Percentiles rank a stretch among this genome's conserved stretches.
These are phyloP conservation scores for Drosophila mimetica DNA, from an alignment of 2,888 invertebrate genomes.

Conservation along the genomic window DNA sequence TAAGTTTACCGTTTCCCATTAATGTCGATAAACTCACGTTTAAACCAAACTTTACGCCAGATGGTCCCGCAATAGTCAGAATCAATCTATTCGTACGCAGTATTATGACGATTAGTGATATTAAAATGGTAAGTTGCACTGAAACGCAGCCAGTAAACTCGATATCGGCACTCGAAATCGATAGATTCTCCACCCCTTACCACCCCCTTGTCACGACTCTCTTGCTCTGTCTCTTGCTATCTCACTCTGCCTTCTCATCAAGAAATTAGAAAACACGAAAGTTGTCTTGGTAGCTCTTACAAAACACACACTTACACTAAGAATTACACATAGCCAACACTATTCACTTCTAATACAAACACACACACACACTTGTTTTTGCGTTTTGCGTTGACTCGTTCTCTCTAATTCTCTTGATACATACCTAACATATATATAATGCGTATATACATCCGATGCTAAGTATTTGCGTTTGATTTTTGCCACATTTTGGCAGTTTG, in stretches of 20 bases:
- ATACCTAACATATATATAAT: conserved; percentile 17
- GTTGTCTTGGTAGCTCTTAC: conserved; percentile 30
- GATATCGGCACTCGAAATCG: conserved; percentile 21
- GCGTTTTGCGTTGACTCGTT: conserved; percentile 37
- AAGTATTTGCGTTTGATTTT: conserved; percentile 43
- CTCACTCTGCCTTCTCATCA: conserved; percentile 32
- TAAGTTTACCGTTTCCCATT: conserved; percentile 48
- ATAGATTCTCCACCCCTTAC: conserved; percentile 19
- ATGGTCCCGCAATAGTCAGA: conserved; percentile 98
- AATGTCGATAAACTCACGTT: conserved; percentile 52
- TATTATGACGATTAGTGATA: conserved; percentile 99
- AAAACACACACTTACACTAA: conserved; percentile 13
- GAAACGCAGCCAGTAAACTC: conserved; percentile 23
- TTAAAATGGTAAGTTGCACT: conserved; percentile 97
- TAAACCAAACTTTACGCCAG: conserved; percentile 86
- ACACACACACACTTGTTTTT: conserved; percentile 34
- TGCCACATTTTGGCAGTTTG: conserved; percentile 23
- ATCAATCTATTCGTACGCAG: conserved; percentile 99
- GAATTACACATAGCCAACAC: conserved; percentile 19
- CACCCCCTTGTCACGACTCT: conserved; percentile 12
- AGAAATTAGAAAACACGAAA: conserved; percentile 32
- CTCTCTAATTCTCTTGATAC: conserved; percentile 26
- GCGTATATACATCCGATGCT: conserved; percentile 31
- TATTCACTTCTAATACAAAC: neutral
- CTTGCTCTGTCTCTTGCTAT: conserved; percentile 19